Evolutionary conservation across 2,888 invertebrate genomes (phyloP), one percentile per base, ranked within the genome.

Genomic region (Zonitis immaculata): DNA sequence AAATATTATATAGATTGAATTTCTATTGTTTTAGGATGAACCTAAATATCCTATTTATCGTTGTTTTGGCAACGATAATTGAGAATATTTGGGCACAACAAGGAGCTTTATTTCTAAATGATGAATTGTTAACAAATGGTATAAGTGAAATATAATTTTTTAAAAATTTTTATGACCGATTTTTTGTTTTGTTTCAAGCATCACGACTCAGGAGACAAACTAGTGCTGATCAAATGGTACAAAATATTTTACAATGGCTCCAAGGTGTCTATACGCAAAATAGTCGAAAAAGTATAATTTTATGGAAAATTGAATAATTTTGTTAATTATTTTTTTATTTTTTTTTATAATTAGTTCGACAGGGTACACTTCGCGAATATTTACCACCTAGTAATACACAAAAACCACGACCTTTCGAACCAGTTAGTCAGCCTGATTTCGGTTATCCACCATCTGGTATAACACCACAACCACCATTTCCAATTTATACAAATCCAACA

Each of bases 201-300:
- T 69, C 65, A 57, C 64, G 76, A 52, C 73, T 77, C 43, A 74
- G 74, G 48, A 76, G 79, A 69, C 80, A 79, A 64, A 77, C 78
- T 22, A 82, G 80, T 60, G 82, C 84, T 47, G 88, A 88, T 68
- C 83, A 85, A 70, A 87, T 87, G 83, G 87, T 88, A 51, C 82
- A 83, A 72, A 85, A 87, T 69, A 83, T 88, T 61, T 80, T 88
- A 53, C 84, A 85, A 61, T 88, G 88, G 88, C 81, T 88, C 58
- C 87, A 88, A 72, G 85, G 84, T 61, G 81, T 86, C 54, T 86
- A 87, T 69, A 80, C 82, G 60, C 82, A 86, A 68, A 80, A 79
- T 58, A 76, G 76, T 57, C 73, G 80, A 67, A 79, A 76, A 75
- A 78, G 81, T 81, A 77, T 62, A 77, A 61, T 48, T 27, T 9